Evolutionary conservation across 2,113 vertebrate genomes (phyloP).

Genomic region (Piaya cayana): DNA sequence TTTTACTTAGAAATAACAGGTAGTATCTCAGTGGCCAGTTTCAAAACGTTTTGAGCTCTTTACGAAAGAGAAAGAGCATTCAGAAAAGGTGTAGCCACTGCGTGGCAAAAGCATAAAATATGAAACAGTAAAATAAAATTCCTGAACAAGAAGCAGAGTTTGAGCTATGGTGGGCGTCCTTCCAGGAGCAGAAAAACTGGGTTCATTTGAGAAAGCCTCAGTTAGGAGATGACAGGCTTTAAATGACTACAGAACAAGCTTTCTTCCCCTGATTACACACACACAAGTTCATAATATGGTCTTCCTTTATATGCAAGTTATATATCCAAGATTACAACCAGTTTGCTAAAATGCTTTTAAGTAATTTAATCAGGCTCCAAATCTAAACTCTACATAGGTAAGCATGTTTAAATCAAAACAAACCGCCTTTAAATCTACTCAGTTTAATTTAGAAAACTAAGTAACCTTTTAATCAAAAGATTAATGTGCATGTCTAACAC

Average conservation of each 20-base stretch:
- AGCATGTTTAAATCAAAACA: slow-evolving; percentile 5
- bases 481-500: neutral
- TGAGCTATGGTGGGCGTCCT: neutral
- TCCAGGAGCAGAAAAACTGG: neutral
- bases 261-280: neutral
- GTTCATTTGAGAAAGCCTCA: neutral
- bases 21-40: neutral
- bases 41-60: neutral
- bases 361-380: neutral
- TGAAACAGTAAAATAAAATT: neutral
- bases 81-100: neutral
- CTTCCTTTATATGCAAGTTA: neutral
- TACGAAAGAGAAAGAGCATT: neutral
- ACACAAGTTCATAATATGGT: neutral
- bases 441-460: slow-evolving; percentile 1
- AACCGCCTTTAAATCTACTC: neutral
- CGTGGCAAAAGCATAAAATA: neutral
- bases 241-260: neutral
- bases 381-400: neutral
- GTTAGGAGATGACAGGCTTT: neutral
- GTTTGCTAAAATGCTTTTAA: neutral
- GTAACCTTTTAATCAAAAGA: neutral
- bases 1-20: neutral
- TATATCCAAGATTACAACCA: neutral
- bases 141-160: neutral